Evolutionary conservation across 2,113 vertebrate species (phyloP).

Genomic region (Oryzias woworae): DNA sequence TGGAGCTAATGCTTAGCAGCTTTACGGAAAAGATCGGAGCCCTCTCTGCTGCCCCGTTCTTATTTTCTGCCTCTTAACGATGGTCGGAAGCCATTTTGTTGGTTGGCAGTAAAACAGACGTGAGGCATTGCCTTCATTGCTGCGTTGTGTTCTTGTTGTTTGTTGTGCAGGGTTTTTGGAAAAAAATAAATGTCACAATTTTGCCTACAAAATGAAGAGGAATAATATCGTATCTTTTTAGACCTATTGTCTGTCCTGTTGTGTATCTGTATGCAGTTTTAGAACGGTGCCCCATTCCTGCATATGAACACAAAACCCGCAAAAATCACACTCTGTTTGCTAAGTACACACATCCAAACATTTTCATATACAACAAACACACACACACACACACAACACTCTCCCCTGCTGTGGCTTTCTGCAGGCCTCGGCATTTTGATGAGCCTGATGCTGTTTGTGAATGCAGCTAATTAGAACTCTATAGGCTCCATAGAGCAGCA

Average conservation of each 20-base stretch:
- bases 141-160: conserved; percentile 43
- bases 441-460: conserved; percentile 69
- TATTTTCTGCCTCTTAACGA: conserved; percentile 33
- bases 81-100: conserved; percentile 63
- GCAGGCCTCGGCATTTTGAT: conserved; percentile 70
- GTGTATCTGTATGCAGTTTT: no score
- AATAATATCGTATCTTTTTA: no score
- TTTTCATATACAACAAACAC: conserved; percentile 16
- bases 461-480: conserved; percentile 73
- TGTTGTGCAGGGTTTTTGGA: conserved; percentile 22
- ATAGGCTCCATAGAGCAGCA: conserved; percentile 50
- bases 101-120: conserved; percentile 54
- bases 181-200: neutral
- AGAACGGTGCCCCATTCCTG: no score
- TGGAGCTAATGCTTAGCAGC: conserved; percentile 1
- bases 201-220: no score
- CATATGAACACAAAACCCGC: no score
- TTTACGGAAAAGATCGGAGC: conserved; percentile 7
- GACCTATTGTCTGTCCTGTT: no score
- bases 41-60: conserved; percentile 14
- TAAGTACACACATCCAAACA: conserved; percentile 23
- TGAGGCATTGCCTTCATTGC: conserved; percentile 58
- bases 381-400: conserved; percentile 4
- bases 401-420: conserved; percentile 72
- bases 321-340: no score